phyloP scores from a whole-genome alignment of 2,113 vertebrate genomes.

The Austrofundulus limnaeus region DNA sequence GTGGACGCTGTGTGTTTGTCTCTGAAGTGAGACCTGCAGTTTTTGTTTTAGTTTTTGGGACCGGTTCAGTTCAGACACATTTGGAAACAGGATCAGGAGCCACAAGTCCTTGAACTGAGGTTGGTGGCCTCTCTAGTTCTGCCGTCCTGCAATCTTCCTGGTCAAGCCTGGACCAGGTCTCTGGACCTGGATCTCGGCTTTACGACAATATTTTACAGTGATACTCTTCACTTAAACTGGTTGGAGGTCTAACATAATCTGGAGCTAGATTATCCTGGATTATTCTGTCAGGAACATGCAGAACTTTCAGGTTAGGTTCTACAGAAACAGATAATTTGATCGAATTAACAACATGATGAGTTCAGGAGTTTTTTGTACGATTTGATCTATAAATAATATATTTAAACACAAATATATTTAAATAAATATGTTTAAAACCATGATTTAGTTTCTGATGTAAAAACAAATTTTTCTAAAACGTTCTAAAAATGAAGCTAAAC shows the following conservation, averaged over 20 bases:
- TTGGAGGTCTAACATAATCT: slow-evolving; percentile 45
- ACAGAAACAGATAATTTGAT: no score
- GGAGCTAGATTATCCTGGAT: slow-evolving; percentile 22
- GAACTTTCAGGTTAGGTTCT: no score
- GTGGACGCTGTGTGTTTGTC: neutral
- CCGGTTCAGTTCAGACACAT: slow-evolving; percentile 63
- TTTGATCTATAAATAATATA: no score
- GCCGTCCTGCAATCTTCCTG: slow-evolving; percentile 74
- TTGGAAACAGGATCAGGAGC: slow-evolving; percentile 81
- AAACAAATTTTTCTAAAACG: no score
- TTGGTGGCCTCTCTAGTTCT: slow-evolving; percentile 93
- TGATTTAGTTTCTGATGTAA: no score
- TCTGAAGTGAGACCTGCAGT: neutral
- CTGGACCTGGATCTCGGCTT: slow-evolving; percentile 88
- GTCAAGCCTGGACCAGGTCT: slow-evolving; percentile 87
- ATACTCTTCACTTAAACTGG: slow-evolving; percentile 85
- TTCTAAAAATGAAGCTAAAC: no score
- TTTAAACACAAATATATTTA: no score
- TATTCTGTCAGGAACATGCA: neutral
- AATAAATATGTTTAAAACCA: no score
- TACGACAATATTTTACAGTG: slow-evolving; percentile 92
- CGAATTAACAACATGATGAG: no score
- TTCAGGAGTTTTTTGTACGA: no score
- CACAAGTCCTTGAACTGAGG: slow-evolving; percentile 86
- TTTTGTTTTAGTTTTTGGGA: slow-evolving; percentile 26